Evolutionary conservation across 2,113 vertebrate species (phyloP).

Genomic region (Papio anubis): DNA sequence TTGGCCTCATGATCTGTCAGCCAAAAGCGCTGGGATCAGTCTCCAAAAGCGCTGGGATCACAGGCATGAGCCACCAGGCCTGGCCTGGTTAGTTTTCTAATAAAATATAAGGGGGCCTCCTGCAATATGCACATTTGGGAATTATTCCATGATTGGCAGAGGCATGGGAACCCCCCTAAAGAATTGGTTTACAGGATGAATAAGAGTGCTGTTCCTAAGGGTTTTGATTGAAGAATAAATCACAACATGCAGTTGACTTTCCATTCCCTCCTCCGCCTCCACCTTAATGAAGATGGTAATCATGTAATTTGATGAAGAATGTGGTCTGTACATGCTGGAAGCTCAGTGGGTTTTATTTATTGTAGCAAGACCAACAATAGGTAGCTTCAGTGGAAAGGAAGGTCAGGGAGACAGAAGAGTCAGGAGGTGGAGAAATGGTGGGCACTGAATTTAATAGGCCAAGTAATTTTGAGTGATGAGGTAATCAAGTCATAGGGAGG

Average conservation of each 20-base stretch:
- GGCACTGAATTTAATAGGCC: too few species aligned
- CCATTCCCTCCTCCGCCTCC: background rate
- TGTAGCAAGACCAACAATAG: background rate
- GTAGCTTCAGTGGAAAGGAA: background rate
- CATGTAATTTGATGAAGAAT: background rate
- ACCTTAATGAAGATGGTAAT: background rate
- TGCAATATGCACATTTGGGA: background rate
- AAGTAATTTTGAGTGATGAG: background rate
- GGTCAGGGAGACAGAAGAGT: background rate
- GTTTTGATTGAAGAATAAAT: background rate
- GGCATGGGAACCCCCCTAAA: fast-evolving
- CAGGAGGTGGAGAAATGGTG: background rate
- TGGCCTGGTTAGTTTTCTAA: background rate
- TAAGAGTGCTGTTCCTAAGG: background rate
- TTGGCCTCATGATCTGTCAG: too few species aligned
- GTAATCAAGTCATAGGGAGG: background rate
- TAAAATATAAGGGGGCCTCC: background rate
- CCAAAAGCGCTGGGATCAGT: too few species aligned
- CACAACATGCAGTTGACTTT: background rate
- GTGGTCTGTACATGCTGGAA: background rate
- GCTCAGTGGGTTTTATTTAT: background rate
- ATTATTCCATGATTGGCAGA: background rate
- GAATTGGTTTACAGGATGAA: background rate
- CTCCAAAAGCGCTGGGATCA: too few species aligned
- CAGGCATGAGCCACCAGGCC: too few species aligned